Conservation (phyloP, 1,140 invertebrate species). For the Brachionus manjavacas region DNA sequence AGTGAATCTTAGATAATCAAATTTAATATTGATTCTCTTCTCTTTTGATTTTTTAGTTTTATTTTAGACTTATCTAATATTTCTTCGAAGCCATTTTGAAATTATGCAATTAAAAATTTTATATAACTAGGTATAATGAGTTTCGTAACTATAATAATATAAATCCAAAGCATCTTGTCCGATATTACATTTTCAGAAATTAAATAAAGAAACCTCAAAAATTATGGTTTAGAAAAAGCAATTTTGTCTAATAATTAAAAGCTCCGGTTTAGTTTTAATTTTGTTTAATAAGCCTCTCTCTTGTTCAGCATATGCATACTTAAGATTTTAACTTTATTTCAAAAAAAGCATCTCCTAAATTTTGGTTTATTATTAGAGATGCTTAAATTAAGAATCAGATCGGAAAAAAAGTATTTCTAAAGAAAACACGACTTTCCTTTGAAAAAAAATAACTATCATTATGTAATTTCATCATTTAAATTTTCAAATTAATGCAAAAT, state of each 20-base stretch:
- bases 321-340: no score
- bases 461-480: background rate
- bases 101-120: background rate
- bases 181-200: background rate
- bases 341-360: no score
- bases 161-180: background rate
- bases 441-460: background rate
- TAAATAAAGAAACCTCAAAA: background rate
- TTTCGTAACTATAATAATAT: background rate
- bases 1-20: background rate
- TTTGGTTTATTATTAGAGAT: background rate
- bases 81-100: background rate
- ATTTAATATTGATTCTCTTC: background rate
- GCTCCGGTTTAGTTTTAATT: no score
- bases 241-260: no score
- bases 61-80: background rate
- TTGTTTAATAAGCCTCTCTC: no score
- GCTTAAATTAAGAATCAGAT: background rate
- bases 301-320: no score
- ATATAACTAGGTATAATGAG: background rate
- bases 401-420: background rate
- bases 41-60: background rate
- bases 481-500: background rate
- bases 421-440: background rate
- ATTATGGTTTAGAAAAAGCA: background rate